Percentiles rank a stretch among this genome's conserved stretches.
Conservation (phyloP, 2,113 vertebrate species). For the Callipepla squamata region DNA sequence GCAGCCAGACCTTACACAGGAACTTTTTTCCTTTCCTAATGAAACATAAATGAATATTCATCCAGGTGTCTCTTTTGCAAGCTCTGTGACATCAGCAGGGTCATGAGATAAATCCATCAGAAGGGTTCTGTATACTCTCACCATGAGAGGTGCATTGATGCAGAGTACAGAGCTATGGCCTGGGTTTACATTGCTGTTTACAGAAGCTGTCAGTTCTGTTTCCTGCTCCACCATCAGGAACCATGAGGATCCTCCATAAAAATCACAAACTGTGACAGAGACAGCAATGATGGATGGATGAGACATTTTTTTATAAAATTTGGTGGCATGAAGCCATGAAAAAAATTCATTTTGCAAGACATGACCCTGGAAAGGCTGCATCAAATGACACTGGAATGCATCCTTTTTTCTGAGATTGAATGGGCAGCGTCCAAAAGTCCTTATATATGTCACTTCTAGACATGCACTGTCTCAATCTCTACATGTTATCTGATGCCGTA, state of each 20-base stretch:
- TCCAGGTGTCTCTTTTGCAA: not conserved
- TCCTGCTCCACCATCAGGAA: not conserved
- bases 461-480: not conserved
- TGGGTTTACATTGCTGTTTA: not conserved
- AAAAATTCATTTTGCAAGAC: not conserved
- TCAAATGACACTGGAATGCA: not conserved
- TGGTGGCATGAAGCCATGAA: not conserved
- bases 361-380: not conserved
- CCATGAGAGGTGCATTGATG: not conserved
- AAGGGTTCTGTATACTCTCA: not conserved
- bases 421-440: not conserved
- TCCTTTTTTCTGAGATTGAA: not conserved
- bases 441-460: not conserved
- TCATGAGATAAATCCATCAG: not conserved
- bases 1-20: not conserved
- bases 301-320: not conserved
- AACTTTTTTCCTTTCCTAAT: not conserved
- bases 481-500: not conserved
- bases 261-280: not conserved
- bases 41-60: not conserved
- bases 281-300: no score
- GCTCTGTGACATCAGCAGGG: not conserved
- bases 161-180: not conserved
- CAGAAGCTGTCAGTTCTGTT: not conserved
- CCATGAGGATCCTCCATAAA: not conserved